phyloP scores from a whole-genome alignment of 1,140 invertebrate species.

The Lethrus apterus region DNA sequence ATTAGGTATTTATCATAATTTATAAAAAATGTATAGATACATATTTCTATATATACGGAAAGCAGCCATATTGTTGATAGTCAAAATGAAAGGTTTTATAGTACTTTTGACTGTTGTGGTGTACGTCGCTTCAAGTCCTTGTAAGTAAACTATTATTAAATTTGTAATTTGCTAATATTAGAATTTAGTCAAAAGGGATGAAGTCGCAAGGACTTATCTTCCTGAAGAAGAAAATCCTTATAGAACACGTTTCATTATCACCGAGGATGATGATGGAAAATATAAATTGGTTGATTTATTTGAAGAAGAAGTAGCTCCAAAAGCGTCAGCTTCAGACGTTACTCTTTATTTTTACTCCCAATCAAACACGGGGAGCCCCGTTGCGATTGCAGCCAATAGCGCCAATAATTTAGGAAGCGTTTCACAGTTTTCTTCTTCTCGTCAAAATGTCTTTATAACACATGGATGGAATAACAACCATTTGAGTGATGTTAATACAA shows the following conservation, averaged over 20 bases:
- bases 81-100: too few relatives aligned
- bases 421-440: not conserved
- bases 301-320: not conserved
- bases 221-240: constrained; percentile 6
- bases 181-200: too few relatives aligned
- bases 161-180: too few relatives aligned
- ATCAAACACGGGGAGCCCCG: not conserved
- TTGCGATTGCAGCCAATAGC: not conserved
- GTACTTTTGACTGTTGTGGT: too few relatives aligned
- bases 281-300: constrained; percentile 1
- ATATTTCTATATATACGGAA: too few relatives aligned
- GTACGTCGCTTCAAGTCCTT: too few relatives aligned
- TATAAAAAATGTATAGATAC: too few relatives aligned
- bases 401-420: not conserved
- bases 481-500: constrained; percentile 2
- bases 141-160: too few relatives aligned
- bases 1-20: too few relatives aligned
- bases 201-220: not conserved
- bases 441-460: constrained; percentile 2
- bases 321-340: not conserved
- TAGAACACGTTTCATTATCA: constrained; percentile 1
- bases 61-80: too few relatives aligned
- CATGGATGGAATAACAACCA: constrained; percentile 20
- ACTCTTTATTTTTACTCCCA: not conserved
- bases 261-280: not conserved